Conservation (phyloP, 2,113 vertebrate species). For the Bubo scandiacus region DNA sequence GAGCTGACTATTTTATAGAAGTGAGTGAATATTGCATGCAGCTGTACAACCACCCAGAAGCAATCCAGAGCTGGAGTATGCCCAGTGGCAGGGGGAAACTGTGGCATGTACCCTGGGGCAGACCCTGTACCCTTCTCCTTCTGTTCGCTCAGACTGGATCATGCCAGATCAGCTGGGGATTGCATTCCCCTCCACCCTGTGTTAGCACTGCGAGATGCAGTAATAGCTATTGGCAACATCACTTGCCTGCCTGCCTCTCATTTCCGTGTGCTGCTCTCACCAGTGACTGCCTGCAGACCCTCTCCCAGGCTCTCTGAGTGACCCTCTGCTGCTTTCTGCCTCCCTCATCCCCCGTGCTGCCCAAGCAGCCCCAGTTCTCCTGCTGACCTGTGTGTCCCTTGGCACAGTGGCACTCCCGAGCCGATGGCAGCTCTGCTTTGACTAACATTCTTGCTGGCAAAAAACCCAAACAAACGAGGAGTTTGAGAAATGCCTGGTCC, state of each 20-base stretch:
- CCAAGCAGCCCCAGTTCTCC: background rate
- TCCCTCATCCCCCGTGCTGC: background rate
- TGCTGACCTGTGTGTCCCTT: background rate
- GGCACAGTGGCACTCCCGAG: background rate
- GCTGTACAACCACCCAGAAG: background rate
- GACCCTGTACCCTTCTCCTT: background rate
- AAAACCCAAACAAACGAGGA: background rate
- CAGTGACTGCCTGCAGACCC: background rate
- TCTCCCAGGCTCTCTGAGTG: constrained; percentile 29
- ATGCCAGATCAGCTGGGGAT: background rate
- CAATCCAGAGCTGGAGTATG: background rate
- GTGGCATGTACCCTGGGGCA: background rate
- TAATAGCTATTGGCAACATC: constrained; percentile 11
- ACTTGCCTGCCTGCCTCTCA: background rate
- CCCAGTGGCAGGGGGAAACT: background rate
- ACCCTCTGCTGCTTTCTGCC: background rate
- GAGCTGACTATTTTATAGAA: background rate
- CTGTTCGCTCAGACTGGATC: background rate
- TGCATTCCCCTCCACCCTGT: rapidly evolving
- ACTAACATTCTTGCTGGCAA: background rate
- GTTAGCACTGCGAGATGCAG: background rate
- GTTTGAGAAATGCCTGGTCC: background rate
- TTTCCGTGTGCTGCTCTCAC: background rate
- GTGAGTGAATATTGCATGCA: rapidly evolving
- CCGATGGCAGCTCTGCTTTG: background rate